Evolutionary conservation across 2,888 invertebrate genomes (phyloP), one percentile per base, ranked within the genome.

Genomic region (Loripinus fragilis): DNA sequence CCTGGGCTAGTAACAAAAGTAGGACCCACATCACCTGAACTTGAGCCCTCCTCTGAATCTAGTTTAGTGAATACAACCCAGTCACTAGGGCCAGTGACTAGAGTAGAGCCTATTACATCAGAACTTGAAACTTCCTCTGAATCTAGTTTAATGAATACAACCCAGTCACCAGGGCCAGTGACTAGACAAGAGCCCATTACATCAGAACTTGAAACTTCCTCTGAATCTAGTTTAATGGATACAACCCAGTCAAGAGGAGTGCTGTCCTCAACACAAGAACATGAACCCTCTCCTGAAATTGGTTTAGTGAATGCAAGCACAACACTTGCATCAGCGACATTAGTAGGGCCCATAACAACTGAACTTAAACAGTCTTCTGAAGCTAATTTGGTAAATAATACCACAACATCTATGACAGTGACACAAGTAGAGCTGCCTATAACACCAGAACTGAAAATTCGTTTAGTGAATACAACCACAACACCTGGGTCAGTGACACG

Each of bases 371-470:
- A 38, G 12, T 38, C 38, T 38, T 12, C 38, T 38, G 38, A 38
- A 38, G 38, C 38, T 5, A n/a, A 68, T 28, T 35, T 35, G 8
- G 25, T 67, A n/a, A 75, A 70, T 33, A 48, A 66, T 25, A 50
- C 52, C 68, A 38, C 33, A 10, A 42, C 41, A 64, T n/a, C 55
- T 64, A 55, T 76, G 25, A 35, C 66, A 60, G 83, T 78, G 71
- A 76, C 81, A 48, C 52, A 20, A 8, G 3, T 17, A 15, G 48
- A 38, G 38, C 38, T 8, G 12, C 38, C 38, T n/a, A n/a, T n/a
- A n/a, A n/a, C n/a, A n/a, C n/a, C n/a, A n/a, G n/a, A n/a, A n/a
- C n/a, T n/a, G n/a, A n/a, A n/a, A n/a, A n/a, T n/a, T n/a, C n/a
- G n/a, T n/a, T 38, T 12, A 38, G 38, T 38, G 5, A 38, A 45